Evolutionary conservation across 1,140 invertebrate genomes (phyloP), one percentile per base, ranked within the genome.

Genomic region (Monochamus saltuarius): DNA sequence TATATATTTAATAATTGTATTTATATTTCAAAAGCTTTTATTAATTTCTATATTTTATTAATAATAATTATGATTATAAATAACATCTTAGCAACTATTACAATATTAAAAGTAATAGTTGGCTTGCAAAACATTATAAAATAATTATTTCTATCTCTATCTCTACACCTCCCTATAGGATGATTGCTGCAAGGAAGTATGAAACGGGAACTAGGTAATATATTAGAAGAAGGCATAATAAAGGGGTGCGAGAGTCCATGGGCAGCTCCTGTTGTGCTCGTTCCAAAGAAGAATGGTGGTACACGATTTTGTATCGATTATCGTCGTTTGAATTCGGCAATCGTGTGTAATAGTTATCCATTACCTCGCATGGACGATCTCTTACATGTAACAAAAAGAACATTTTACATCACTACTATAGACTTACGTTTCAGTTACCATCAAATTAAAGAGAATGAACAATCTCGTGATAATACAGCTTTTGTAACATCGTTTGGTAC

Each of bases 251-350:
- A 66, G 0, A 76, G 71, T 10, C 65, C 76, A 0, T 85, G 22
- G 81, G 77, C 73, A 7, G 74, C 75, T 1, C 82, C 80, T 0
- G 63, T 82, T 0, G 75, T 84, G 0, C 49, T 84, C 8, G 76
- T 83, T 0, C 68, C 62, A 1, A 87, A 86, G 57, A 79, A 80
- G 22, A 61, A 75, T 55, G 69, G 68, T 14, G 57, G 13, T 4
- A 64, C 43, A 2, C 49, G 77, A 7, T 65, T 81, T 22, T 81
- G 79, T 59, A 61, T 83, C 1, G 80, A 83, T 64, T 83, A 75
- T 50, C 47, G 79, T 6, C 13, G 55, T n/a, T 42, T 78, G 4
- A 80, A 78, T 58, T 51, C 68, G 1, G 61, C 73, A 1, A 79
- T 77, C 2, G 60, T 61, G 4, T 53, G 63, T n/a, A 74, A 77